Conservation (phyloP, 2,113 vertebrate genomes). For the Mus pahari region DNA sequence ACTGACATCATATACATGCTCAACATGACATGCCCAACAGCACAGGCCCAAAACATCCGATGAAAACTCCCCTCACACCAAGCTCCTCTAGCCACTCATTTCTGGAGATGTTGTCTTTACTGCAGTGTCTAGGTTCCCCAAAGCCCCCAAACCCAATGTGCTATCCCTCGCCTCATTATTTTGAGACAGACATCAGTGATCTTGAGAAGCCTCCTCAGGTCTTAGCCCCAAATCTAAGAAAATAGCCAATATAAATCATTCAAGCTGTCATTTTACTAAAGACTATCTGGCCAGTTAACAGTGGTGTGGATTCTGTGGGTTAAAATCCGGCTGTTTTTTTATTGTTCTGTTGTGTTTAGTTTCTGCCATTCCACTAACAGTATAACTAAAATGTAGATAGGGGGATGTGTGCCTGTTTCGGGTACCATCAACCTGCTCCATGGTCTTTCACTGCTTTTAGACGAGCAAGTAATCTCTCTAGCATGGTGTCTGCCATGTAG, state of each 20-base stretch:
- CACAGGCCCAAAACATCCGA: not conserved
- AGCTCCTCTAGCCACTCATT: not conserved
- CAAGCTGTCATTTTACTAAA: not conserved
- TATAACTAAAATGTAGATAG: not conserved
- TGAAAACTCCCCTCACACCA: not conserved
- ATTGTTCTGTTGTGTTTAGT: not conserved
- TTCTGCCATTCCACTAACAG: not conserved
- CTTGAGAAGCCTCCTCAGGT: not conserved
- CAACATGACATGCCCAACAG: slow-evolving; percentile 26
- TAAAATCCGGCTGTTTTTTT: not conserved
- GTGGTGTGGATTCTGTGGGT: not conserved
- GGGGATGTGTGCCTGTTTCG: not conserved
- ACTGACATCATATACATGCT: slow-evolving; percentile 20
- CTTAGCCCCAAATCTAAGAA: slow-evolving; percentile 36
- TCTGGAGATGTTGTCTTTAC: not conserved
- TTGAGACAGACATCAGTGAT: not conserved
- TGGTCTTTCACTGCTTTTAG: not conserved
- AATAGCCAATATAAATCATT: slow-evolving; percentile 13
- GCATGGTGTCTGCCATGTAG: not conserved
- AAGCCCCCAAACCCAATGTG: not conserved
- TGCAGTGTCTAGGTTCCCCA: not conserved
- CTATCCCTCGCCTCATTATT: not conserved
- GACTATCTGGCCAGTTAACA: not conserved
- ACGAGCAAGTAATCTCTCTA: not conserved
- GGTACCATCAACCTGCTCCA: not conserved